Evolutionary conservation across 2,113 vertebrate species (phyloP).

Genomic region (pig (Sus scrofa)): T2T-Sscrofa CM000827.6:73674501-73675000

Average conservation of each 20-base stretch:
- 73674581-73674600: not conserved
- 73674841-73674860: slow-evolving; percentile 1
- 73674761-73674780: not conserved
- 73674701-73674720: not conserved
- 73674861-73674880: not conserved
- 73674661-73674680: not conserved
- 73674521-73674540: not conserved
- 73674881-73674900: not conserved
- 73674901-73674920: not conserved
- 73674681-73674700: not conserved
- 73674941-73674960: not conserved
- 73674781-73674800: not conserved
- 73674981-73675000: not conserved
- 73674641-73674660: not conserved
- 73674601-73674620: slow-evolving; percentile 34
- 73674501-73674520: not conserved
- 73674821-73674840: not conserved
- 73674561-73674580: not conserved
- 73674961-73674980: not conserved
- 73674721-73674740: not conserved
- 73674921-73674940: not conserved
- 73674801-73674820: not conserved
- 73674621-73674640: not conserved
- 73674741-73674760: not conserved
- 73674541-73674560: not conserved